phyloP scores from a whole-genome alignment of 35 echinoderm and acorn worm species.

The Heliocidaris erythrogramma region DNA sequence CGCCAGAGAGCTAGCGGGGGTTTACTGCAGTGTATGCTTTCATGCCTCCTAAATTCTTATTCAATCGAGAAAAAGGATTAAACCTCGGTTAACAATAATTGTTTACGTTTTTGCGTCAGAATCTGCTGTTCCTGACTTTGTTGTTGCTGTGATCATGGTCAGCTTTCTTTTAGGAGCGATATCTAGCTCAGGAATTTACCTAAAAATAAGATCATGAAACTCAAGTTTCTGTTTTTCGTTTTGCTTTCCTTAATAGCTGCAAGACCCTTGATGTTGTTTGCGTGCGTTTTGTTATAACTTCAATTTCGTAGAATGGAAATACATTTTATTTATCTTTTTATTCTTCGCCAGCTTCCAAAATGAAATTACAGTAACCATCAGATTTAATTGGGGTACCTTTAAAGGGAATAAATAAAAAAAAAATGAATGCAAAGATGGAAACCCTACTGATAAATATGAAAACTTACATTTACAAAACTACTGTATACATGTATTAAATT shows the following conservation, averaged over 20 bases:
- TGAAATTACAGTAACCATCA: no score
- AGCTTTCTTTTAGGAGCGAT: neutral
- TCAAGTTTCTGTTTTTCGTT: neutral
- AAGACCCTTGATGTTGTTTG: neutral
- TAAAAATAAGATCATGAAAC: neutral
- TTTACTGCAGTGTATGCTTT: neutral
- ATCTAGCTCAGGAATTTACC: neutral
- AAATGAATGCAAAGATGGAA: no score
- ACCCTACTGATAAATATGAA: no score
- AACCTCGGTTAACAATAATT: neutral
- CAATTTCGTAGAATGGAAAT: neutral
- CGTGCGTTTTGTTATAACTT: neutral
- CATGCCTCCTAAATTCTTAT: neutral
- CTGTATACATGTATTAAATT: no score
- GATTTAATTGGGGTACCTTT: no score
- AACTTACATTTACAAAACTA: no score
- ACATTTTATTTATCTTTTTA: no score
- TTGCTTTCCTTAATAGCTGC: neutral
- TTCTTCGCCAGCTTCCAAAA: no score
- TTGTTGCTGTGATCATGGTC: neutral
- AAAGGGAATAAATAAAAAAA: no score
- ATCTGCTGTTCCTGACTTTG: neutral
- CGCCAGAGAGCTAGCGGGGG: conserved; percentile 3
- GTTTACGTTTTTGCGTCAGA: neutral
- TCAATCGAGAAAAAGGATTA: neutral